phyloP scores from a whole-genome alignment of 2,113 vertebrate genomes.

The Rhabdomys dilectus region DNA sequence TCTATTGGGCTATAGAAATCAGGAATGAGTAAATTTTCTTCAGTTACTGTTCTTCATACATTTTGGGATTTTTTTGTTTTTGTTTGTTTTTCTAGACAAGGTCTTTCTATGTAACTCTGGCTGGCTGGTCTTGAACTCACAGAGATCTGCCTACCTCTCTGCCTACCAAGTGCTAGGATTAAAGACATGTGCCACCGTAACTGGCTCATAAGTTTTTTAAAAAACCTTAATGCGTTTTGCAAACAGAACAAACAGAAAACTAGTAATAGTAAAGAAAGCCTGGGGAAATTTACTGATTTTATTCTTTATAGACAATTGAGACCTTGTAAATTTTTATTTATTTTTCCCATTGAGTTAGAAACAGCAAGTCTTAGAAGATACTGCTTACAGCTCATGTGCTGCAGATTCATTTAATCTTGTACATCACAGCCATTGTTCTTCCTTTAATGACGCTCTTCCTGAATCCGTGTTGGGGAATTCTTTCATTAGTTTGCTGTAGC shows the following conservation, averaged over 20 bases:
- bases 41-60: not conserved
- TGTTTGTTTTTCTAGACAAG: not conserved
- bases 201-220: slow-evolving; percentile 12
- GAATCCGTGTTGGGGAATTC: not conserved
- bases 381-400: not conserved
- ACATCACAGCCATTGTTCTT: not conserved
- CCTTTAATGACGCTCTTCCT: not conserved
- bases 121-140: not conserved
- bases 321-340: not conserved
- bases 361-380: not conserved
- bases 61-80: not conserved
- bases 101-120: not conserved
- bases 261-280: slow-evolving; percentile 24
- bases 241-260: slow-evolving; percentile 49
- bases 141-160: not conserved
- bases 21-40: slow-evolving; percentile 20
- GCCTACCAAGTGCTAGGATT: not conserved
- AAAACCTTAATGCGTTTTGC: not conserved
- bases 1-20: slow-evolving; percentile 1
- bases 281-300: slow-evolving; percentile 34
- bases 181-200: not conserved
- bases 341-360: not conserved
- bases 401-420: not conserved
- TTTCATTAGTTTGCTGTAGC: not conserved
- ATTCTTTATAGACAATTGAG: not conserved